These are phyloP conservation scores for Cairina moschata DNA, from an alignment of 2,113 vertebrate genomes.

Conservation along the genomic window DNA sequence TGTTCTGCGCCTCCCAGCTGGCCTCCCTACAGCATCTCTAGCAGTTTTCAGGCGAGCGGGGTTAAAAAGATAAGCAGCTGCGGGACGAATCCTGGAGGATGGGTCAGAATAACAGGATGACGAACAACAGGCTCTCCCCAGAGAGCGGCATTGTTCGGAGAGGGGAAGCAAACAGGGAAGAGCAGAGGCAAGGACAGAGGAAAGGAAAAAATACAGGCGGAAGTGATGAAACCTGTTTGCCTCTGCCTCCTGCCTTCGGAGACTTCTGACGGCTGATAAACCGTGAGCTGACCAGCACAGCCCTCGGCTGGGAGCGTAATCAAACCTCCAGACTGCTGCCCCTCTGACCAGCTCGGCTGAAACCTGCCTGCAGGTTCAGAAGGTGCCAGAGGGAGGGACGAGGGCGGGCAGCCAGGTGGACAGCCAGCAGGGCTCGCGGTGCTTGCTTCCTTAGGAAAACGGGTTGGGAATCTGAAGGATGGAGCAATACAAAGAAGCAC, in stretches of 20 bases:
- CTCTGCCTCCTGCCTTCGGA: not conserved
- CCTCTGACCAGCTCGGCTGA: not conserved
- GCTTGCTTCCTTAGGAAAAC: not conserved
- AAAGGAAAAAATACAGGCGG: constrained; percentile 37
- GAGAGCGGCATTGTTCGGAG: constrained; percentile 41
- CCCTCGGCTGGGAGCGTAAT: not conserved
- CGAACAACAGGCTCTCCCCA: constrained; percentile 47
- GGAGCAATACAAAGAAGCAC: not conserved
- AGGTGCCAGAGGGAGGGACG: not conserved
- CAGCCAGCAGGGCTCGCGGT: fast-evolving
- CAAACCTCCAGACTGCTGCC: not conserved
- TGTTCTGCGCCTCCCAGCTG: constrained; percentile 31
- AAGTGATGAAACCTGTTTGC: constrained; percentile 60
- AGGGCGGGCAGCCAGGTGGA: not conserved
- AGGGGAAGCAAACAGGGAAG: constrained; percentile 1
- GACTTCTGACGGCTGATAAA: not conserved
- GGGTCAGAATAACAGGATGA: constrained; percentile 44
- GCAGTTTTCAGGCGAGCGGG: constrained; percentile 42
- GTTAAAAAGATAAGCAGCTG: constrained; percentile 69
- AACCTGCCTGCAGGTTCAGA: not conserved
- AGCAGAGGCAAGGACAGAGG: not conserved
- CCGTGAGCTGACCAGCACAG: constrained; percentile 46
- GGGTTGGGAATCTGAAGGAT: not conserved
- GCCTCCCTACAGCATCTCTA: constrained; percentile 31
- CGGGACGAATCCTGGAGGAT: constrained; percentile 23